A percentile compares a stretch with the other conserved stretches of the same genome.
Conservation (phyloP, 2,797 vertebrate species). For the Bucorvus abyssinicus region DNA sequence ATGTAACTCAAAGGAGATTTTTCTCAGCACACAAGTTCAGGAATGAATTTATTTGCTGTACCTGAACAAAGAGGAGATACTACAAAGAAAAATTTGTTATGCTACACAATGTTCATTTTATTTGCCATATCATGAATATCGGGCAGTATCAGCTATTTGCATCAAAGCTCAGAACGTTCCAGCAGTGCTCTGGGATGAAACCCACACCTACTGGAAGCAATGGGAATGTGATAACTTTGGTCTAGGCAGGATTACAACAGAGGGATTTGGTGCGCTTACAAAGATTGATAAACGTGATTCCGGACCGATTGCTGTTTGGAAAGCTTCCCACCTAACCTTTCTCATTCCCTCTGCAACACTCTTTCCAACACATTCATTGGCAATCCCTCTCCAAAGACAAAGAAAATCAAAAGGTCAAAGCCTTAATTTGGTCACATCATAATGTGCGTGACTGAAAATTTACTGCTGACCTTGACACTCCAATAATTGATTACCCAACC, state of each 20-base stretch:
- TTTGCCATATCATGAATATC: neutral
- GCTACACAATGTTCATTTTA: neutral
- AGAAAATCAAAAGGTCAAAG: constrained; percentile 28
- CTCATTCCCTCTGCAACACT: neutral
- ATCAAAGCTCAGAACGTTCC: neutral
- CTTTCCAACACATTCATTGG: neutral
- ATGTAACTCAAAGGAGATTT: constrained; percentile 11
- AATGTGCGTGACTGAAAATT: neutral
- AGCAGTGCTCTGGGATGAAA: neutral
- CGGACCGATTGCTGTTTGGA: neutral
- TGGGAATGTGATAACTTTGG: neutral
- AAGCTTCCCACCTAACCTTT: neutral
- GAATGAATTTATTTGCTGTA: neutral
- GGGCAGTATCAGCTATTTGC: neutral
- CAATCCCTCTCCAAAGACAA: neutral
- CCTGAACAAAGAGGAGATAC: neutral
- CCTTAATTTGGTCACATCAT: constrained; percentile 11
- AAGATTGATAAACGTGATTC: neutral
- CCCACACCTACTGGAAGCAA: neutral
- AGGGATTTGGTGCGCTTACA: neutral
- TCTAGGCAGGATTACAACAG: neutral
- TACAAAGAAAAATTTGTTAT: neutral
- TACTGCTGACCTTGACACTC: neutral
- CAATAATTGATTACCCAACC: neutral
- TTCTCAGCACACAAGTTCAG: neutral